Conservation (phyloP, 2,888 invertebrate genomes). For the Podotricha telesiphe region DNA sequence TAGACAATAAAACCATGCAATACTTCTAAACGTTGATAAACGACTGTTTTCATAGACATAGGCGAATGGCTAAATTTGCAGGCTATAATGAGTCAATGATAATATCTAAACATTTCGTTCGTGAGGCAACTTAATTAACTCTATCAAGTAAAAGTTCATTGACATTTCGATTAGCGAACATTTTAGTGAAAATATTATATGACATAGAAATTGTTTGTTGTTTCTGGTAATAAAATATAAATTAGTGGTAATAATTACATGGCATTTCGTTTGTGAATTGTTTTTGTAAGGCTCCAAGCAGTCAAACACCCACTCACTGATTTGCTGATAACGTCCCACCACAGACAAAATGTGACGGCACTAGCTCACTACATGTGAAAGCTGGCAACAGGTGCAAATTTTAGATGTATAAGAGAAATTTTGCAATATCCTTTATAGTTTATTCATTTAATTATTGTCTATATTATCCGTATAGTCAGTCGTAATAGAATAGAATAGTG, state of each 20-base stretch:
- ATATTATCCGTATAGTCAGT: constrained; percentile 48
- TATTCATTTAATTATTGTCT: constrained; percentile 43
- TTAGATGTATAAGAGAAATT: constrained; percentile 62
- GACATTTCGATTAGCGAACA: constrained; percentile 15
- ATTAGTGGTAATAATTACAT: constrained; percentile 5
- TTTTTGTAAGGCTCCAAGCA: constrained; percentile 40
- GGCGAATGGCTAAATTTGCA: constrained; percentile 38
- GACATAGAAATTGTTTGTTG: not conserved
- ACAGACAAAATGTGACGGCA: constrained; percentile 56
- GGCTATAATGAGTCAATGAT: constrained; percentile 32
- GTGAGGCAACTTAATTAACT: constrained; percentile 25
- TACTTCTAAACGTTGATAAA: constrained; percentile 50
- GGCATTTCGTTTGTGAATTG: constrained; percentile 33
- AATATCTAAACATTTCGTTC: constrained; percentile 25
- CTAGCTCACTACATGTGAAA: constrained; percentile 68
- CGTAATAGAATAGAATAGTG: constrained; percentile 57
- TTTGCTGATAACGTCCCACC: constrained; percentile 66
- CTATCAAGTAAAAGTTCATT: constrained; percentile 30
- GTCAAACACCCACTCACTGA: constrained; percentile 50
- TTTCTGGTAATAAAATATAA: constrained; percentile 10
- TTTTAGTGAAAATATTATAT: constrained; percentile 15
- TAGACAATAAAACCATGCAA: constrained; percentile 53
- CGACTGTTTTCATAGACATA: constrained; percentile 40
- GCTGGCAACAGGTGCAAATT: constrained; percentile 68
- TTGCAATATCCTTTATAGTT: constrained; percentile 49